Evolutionary conservation across 2,888 invertebrate genomes (phyloP).

Genomic region (Drosophila koepferae): DNA sequence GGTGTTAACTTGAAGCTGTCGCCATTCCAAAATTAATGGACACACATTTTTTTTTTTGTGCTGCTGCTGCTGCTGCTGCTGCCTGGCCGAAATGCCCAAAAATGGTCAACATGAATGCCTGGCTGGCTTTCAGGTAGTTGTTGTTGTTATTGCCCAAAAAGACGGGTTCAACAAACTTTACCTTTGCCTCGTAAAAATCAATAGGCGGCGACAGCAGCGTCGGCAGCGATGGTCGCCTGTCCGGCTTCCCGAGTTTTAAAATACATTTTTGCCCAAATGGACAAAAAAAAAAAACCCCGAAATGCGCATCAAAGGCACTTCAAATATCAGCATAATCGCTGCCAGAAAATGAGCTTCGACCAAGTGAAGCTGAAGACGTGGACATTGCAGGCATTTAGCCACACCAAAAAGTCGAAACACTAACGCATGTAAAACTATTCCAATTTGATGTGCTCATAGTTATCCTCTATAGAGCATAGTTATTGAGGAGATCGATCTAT

Average conservation of each 20-base stretch:
- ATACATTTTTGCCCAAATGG: conserved; percentile 58
- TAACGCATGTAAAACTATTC: neutral
- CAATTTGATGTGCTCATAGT: neutral
- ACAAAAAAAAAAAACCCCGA: conserved; percentile 37
- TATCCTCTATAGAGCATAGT: conserved; percentile 20
- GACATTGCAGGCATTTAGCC: conserved; percentile 5
- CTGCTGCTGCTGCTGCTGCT: neutral
- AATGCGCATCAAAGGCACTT: conserved; percentile 80
- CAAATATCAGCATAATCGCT: conserved; percentile 71
- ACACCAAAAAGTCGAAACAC: conserved; percentile 28
- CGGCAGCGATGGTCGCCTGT: conserved; percentile 8
- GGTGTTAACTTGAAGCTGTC: conserved; percentile 68
- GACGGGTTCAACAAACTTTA: conserved; percentile 67
- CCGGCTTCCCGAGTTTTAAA: conserved; percentile 57
- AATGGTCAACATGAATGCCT: conserved; percentile 5
- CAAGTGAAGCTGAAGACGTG: conserved; percentile 2
- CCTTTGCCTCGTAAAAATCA: conserved; percentile 75
- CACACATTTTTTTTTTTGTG: conserved; percentile 18
- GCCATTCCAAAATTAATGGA: conserved; percentile 48
- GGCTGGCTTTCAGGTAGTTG: conserved; percentile 12
- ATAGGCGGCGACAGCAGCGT: conserved; percentile 55
- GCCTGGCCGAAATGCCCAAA: conserved; percentile 17
- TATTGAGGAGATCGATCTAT: no score
- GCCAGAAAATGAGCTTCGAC: conserved; percentile 55
- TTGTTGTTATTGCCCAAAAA: conserved; percentile 1